Percentiles rank a stretch among this genome's conserved stretches.
Evolutionary conservation across 2,888 invertebrate species (phyloP).

Genomic region (Mimumesa dahlbomi): DNA sequence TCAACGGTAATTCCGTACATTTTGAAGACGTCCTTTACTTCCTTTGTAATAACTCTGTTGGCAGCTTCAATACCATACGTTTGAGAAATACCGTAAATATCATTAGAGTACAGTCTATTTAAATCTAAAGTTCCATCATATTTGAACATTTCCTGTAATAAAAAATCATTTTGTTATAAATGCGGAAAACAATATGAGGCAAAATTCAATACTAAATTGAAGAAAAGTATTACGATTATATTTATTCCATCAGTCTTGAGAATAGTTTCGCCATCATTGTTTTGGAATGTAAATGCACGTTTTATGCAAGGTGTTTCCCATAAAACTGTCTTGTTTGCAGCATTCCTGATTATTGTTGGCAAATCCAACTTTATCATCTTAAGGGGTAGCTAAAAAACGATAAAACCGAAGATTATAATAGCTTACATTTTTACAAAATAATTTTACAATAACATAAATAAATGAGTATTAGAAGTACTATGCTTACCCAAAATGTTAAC

Average conservation of each 20-base stretch:
- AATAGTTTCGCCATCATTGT: conserved; percentile 83
- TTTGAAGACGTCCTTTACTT: conserved; percentile 97
- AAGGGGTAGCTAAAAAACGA: conserved; percentile 81
- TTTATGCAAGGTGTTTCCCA: conserved; percentile 91
- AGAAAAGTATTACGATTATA: conserved; percentile 84
- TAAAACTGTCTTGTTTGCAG: conserved; percentile 87
- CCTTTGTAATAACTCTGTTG: conserved; percentile 92
- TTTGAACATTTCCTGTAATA: conserved; percentile 90
- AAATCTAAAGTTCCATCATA: conserved; percentile 90
- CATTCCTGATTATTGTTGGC: conserved; percentile 86
- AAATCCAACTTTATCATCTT: conserved; percentile 87
- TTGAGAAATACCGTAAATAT: conserved; percentile 93
- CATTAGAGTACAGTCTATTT: conserved; percentile 93
- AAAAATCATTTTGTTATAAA: background rate
- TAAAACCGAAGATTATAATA: background rate
- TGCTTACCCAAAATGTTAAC: conserved; percentile 86
- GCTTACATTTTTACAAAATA: background rate
- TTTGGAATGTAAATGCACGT: conserved; percentile 90
- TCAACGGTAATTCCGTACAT: conserved; percentile 98
- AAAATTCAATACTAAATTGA: background rate
- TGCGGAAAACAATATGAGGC: background rate
- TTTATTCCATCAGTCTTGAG: conserved; percentile 98
- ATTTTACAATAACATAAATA: background rate
- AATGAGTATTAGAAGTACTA: too few relatives aligned
- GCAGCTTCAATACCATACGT: conserved; percentile 99